Base-by-base conservation (phyloP, 1,140 invertebrate species). In the Drosophila simulans region DNA sequence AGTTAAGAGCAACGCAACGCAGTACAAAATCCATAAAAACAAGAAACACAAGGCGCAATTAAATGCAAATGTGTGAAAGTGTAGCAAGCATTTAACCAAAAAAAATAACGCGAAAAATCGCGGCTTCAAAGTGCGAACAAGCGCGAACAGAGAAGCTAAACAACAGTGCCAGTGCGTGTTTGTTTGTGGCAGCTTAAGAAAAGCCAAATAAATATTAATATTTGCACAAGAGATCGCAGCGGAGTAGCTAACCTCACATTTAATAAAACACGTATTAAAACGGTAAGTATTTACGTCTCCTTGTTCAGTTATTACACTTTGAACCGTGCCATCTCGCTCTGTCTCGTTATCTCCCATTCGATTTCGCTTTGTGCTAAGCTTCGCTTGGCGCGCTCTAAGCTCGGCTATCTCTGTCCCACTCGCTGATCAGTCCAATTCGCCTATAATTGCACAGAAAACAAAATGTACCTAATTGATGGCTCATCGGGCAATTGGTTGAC, bases 1-100 rank as follows among this genome's bases (percentile, higher is more conserved):
- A 35, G 49, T 20, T 51, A 17, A 20, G 15, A 51, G 49, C 49
- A 13, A 35, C 25, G 22, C 53, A 34, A 54, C 48, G 40, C 56
- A 48, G 37, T 51, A 66, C n/a, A 58, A 37, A 69, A 59, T 62
- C 78, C 65, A 65, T 76, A 83, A 69, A 77, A 52, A 72, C 78
- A 76, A 65, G 75, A 83, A 69, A 77, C 80, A 78, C 65, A 40
- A 52, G 76, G 65, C 56, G 78, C 80, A 76, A 86, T 80, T 86
- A 58, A 89, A 89, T 88, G 83, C 60, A 89, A 89, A 80, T 88
- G 84, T 89, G 80, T 83, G 83, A 88, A 88, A 88, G 83, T 88
- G 84, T 83, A 59, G 69, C 58, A 54, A 46, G 52, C 51, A 54
- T 42, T 63, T 42, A 60, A 71, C 56, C 15, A 45, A 43, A 8